Evolutionary conservation across 2,888 invertebrate species (phyloP), one percentile per base, ranked within the genome.

Genomic region (Lordiphosa andalusiaca): DNA sequence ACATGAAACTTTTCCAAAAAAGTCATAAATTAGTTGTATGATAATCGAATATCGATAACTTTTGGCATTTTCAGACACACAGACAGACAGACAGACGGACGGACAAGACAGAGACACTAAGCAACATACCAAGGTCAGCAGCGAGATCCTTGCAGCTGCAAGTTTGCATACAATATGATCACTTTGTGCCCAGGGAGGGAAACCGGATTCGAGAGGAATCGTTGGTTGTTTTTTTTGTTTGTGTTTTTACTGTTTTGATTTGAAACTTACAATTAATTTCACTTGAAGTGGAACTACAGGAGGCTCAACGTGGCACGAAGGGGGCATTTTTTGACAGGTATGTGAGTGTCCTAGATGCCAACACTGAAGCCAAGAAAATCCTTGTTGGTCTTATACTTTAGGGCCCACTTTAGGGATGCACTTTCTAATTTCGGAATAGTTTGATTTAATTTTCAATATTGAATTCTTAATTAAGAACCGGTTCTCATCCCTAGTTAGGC

Each of bases 11-110:
- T 16, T 30, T 13, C 44, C 33, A 55, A 50, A 63, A 62, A 33
- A 62, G 65, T 58, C 60, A 58, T 66, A 67, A 67, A 67, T 67
- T 65, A 67, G 66, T 48, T 36, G 39, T 47, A 53, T 58, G 44
- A 67, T 67, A 67, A 65, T 65, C 65, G 59, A 65, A 52, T 50
- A 67, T 67, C 51, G 66, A 65, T 65, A 67, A 53, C 57, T 65
- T 51, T 57, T 58, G 53, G 50, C 47, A 53, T 53, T 60, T 44
- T 4, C 39, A 37, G 23, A 53, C 6, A 41, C 41, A 16, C 25
- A 44, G 33, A 16, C 13, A 19, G 30, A 7, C 13, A 19, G 21
- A 47, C 46, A 30, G 7, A 16, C 6, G 1, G 52, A 40, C 37
- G 10, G 4, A 58, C 10, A 16, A 6, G 0, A 13, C 9, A 25